Evolutionary conservation across 2,888 invertebrate species (phyloP), one percentile per base, ranked within the genome.

Genomic region (Autographa pulchrina): DNA sequence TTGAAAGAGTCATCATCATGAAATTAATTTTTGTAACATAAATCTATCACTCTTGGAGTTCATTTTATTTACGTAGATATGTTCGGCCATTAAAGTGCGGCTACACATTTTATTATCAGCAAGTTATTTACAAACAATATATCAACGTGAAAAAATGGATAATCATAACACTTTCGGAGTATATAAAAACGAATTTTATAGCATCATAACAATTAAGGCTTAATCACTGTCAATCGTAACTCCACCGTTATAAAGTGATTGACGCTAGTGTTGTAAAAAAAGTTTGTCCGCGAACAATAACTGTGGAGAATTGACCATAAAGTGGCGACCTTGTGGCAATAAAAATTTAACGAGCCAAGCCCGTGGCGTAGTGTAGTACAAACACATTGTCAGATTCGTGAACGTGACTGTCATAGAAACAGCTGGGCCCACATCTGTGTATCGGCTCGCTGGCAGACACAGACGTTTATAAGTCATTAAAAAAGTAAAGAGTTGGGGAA

Each of bases 301-400:
- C 93, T 92, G 92, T 92, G 92, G 90, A 92, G 95, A 92, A 96
- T 95, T 95, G 96, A 95, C 96, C 96, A 96, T 96, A 96, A 96
- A 96, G 91, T 90, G 93, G 90, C 94, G 96, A 96, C 96, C 96
- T 96, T 96, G 96, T 84, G 93, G 96, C 92, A 92, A 96, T 96
- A 96, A 96, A 96, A 96, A 94, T 96, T 96, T 96, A 96, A 96
- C 96, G 95, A 96, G 93, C 91, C 88, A 89, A 91, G 90, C 90
- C 91, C 90, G 93, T 89, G 87, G 90, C 85, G 88, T 90, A 85
- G 86, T 88, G 84, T 91, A 91, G 90, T 93, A 91, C 89, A 89
- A 93, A 90, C 92, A 92, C 88, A 90, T 89, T 88, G 92, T 90
- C 90, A 90, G 93, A 92, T 92, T 92, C 87, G 87, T 88, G 88